Percentiles rank a stretch among this genome's conserved stretches.
Conservation (phyloP, 2,113 vertebrate genomes). For the Suncus etruscus region DNA sequence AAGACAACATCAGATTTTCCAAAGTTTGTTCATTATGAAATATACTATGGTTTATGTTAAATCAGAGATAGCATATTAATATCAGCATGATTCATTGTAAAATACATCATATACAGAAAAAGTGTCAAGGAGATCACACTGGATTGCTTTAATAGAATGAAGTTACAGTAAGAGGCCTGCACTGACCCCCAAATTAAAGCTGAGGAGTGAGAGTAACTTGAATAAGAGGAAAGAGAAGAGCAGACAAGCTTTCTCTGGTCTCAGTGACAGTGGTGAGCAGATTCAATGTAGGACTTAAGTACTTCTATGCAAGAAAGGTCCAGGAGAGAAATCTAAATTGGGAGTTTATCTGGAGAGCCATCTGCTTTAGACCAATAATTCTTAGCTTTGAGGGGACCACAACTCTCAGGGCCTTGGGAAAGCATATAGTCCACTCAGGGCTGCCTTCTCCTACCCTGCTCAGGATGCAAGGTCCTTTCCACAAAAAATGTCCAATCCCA, state of each 20-base stretch:
- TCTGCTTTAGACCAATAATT: not conserved
- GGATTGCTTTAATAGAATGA: slow-evolving; percentile 17
- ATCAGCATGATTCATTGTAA: not conserved
- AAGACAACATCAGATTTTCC: not conserved
- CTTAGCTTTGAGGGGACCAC: not conserved
- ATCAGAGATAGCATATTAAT: not conserved
- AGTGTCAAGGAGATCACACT: not conserved
- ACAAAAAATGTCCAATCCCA: too few relatives aligned
- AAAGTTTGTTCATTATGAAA: slow-evolving; percentile 14
- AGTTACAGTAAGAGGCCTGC: not conserved
- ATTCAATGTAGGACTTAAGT: too few relatives aligned
- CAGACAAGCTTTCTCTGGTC: too few relatives aligned
- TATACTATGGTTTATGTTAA: not conserved
- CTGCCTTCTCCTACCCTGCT: not conserved
- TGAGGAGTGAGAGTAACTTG: too few relatives aligned
- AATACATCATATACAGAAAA: not conserved
- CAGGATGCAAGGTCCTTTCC: not conserved
- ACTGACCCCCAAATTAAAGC: too few relatives aligned
- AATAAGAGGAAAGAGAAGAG: too few relatives aligned
- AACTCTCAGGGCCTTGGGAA: not conserved
- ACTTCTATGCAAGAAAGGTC: too few relatives aligned
- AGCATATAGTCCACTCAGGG: too few relatives aligned
- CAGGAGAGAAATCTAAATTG: not conserved
- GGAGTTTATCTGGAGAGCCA: not conserved
- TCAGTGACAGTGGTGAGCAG: too few relatives aligned